phyloP scores from a whole-genome alignment of 2,113 vertebrate genomes.

The Atlantisia rogersi region DNA sequence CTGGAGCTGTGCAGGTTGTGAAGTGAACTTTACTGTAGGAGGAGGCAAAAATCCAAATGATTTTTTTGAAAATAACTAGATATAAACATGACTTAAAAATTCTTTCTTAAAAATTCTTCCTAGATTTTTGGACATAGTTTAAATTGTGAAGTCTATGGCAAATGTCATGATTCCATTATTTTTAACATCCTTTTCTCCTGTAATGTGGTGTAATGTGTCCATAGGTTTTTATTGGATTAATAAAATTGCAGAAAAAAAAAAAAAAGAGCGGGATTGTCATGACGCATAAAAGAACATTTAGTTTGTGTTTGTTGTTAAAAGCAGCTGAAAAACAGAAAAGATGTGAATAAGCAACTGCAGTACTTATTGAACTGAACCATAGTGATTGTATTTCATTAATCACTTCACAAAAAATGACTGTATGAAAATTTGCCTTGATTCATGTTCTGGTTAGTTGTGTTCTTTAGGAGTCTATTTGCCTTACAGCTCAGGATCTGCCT shows the following conservation, averaged over 20 bases:
- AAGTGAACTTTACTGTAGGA: not conserved
- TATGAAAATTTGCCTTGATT: not conserved
- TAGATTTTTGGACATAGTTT: not conserved
- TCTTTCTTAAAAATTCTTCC: not conserved
- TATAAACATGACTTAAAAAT: not conserved
- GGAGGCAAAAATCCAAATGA: not conserved
- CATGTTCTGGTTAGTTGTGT: not conserved
- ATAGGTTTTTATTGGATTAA: not conserved
- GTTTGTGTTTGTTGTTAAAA: not conserved
- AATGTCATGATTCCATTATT: not conserved
- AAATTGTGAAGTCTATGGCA: not conserved
- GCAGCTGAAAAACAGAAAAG: not conserved
- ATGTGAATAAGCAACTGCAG: not conserved
- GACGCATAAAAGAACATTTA: not conserved
- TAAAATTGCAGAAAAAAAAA: not conserved
- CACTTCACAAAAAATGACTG: not conserved
- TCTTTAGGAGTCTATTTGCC: not conserved
- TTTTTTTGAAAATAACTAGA: not conserved
- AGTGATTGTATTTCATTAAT: not conserved
- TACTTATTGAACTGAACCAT: not conserved
- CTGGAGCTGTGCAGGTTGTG: not conserved
- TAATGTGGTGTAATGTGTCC: not conserved
- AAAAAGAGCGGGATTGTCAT: not conserved
- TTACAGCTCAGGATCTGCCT: not conserved
- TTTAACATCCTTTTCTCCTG: not conserved